Evolutionary conservation across 2,797 vertebrate genomes (phyloP), one percentile per base, ranked within the genome.

Genomic region (Echeneis naucrates): DNA sequence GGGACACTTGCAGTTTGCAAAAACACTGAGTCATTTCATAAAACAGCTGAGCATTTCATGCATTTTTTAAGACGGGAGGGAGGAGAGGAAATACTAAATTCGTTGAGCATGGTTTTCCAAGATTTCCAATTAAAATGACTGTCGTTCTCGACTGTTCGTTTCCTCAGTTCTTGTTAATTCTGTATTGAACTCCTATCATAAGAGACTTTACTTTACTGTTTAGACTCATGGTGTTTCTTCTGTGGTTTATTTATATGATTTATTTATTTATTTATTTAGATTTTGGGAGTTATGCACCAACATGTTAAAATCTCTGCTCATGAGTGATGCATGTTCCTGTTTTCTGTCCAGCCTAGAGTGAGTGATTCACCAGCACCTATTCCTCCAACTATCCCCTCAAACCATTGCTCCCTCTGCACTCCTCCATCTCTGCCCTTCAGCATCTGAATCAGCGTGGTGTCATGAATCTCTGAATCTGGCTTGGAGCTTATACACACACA

Each of bases 371-470:
- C 8, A 17, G 37, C 77, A 72, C 57, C 47, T 61, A 53, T 73
- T 35, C 40, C 32, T 72, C 40, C 40, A 14, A 17, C 44, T 9
- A 19, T 45, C 52, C 33, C 55, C 9, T 75, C 71, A 57, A 57
- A 21, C 62, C 42, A 48, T 82, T 73, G 5, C 24, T 73, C 64
- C 64, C 59, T 69, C 68, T 50, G n/a, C 62, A 73, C 71, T 75
- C 75, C 77, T 80, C 75, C 83, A 69, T 82, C 83, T 54, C 60
- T 72, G 68, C 68, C 74, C 68, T 37, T 50, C 44, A 65, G 54
- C 75, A 72, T 75, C 77, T 91, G 80, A 85, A 83, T 87, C 84
- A 71, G 70, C 32, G 54, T n/a, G 32, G 65, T 75, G 72, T 83
- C 80, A 79, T 67, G 65, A 65, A 53, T 78, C 65, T 50, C 10